These are phyloP conservation scores for Neopelma chrysocephalum DNA, from an alignment of 2,797 vertebrate species.

Conservation along the genomic window DNA sequence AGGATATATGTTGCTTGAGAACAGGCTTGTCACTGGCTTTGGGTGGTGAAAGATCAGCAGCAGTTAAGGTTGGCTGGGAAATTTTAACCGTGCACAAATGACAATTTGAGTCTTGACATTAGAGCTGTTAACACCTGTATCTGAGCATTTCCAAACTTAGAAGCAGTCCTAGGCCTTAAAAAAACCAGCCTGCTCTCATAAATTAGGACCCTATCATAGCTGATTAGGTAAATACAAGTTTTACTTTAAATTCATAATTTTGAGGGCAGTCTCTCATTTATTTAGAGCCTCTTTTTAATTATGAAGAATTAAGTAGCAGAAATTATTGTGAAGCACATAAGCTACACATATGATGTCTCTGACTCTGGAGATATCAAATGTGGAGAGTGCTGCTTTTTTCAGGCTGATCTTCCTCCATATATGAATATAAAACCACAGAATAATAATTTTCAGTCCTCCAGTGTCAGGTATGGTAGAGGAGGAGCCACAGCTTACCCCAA, in stretches of 20 bases:
- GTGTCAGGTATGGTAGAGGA: not conserved
- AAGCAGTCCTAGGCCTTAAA: not conserved
- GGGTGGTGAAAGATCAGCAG: conserved; percentile 46
- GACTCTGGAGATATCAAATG: not conserved
- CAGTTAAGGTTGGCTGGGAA: conserved; percentile 38
- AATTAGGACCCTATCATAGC: not conserved
- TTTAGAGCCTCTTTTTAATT: not conserved
- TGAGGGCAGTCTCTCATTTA: not conserved
- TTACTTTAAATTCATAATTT: not conserved
- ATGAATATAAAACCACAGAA: not conserved
- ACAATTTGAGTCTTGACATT: not conserved
- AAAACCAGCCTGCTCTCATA: not conserved
- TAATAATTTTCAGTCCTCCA: not conserved
- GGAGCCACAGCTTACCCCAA: not conserved
- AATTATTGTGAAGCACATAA: not conserved
- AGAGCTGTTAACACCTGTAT: not conserved
- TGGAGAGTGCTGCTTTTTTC: not conserved
- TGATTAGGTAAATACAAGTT: not conserved
- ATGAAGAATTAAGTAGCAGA: not conserved
- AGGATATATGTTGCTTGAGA: conserved; percentile 61
- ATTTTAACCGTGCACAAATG: not conserved
- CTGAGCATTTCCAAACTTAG: not conserved
- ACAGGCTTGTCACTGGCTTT: conserved; percentile 43
- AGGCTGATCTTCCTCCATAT: not conserved
- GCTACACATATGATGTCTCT: not conserved